Evolutionary conservation across 2,797 vertebrate species (phyloP).

Genomic region (Ibycter americanus): DNA sequence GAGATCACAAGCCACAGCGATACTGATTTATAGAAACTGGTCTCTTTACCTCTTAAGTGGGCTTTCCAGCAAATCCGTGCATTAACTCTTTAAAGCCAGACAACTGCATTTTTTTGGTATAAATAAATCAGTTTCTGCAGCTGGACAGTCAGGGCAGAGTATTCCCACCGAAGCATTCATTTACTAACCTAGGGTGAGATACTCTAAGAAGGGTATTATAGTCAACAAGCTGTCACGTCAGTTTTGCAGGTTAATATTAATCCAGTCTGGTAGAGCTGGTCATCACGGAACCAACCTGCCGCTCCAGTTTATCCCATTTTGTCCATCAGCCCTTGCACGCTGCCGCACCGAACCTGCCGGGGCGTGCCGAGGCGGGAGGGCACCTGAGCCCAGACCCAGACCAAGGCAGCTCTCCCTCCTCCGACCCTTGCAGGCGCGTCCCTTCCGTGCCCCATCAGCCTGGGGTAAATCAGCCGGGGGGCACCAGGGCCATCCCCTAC

Average conservation of each 20-base stretch:
- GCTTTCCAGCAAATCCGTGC: neutral
- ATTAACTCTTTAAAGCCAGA: neutral
- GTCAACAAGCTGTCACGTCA: neutral
- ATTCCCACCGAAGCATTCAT: neutral
- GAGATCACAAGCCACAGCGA: neutral
- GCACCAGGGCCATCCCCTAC: neutral
- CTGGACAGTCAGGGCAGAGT: neutral
- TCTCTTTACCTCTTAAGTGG: neutral
- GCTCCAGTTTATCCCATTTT: neutral
- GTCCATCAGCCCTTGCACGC: neutral
- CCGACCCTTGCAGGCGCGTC: neutral
- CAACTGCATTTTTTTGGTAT: neutral
- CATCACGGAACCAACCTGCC: rapidly evolving
- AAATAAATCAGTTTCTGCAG: neutral
- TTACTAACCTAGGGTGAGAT: neutral
- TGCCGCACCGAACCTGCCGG: neutral
- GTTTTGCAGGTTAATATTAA: neutral
- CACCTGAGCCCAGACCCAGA: neutral
- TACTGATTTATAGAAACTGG: neutral
- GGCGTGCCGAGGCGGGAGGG: neutral
- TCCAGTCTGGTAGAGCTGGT: neutral
- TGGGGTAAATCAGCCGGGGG: neutral
- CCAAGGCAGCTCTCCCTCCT: neutral
- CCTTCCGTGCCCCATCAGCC: neutral
- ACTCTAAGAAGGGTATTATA: neutral